Evolutionary conservation across 2,888 invertebrate species (phyloP), one percentile per base, ranked within the genome.

Genomic region (Troides aeacus): DNA sequence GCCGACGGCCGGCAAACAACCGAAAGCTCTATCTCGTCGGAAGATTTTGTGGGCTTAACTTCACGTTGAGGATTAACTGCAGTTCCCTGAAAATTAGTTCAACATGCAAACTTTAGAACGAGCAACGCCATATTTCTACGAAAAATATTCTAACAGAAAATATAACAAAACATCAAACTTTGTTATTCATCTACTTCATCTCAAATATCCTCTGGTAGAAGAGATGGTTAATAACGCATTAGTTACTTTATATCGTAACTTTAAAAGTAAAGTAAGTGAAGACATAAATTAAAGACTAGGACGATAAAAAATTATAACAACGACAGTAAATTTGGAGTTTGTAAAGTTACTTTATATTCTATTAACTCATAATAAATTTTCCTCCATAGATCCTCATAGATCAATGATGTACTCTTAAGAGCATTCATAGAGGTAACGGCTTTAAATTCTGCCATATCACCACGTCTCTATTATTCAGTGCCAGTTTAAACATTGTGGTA

Each of bases 381-480:
- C 64, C 58, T 15, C 21, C 62, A 58, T 57, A 46, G 18, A 46
- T 62, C 18, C 58, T 21, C 21, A 21, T 21, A 21, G 21, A 21
- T 21, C 30, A 50, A 69, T 66, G 39, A 62, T 10, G 23, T 36
- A 58, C 65, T 66, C 58, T 62, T 50, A 58, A 53, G 36, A 30
- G 15, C 53, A 61, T 57, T 30, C 36, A 53, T 62, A 50, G 63
- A 61, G 56, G 67, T 61, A 70, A 67, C 57, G 53, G 66, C 56
- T 64, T 67, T 56, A 64, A 70, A 67, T 78, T 80, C 73, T 81
- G 89, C 85, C 69, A 67, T 73, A 81, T 91, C 91, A 90, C 81
- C 74, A 78, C 77, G 68, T 74, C 80, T 86, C 85, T 87, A 89
- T 90, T 86, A 90, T 85, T 90, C 88, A 90, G 81, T 84, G 86